These are phyloP conservation scores for Takifugu ocellatus DNA, from an alignment of 2,797 vertebrate genomes.

Conservation along the genomic window DNA sequence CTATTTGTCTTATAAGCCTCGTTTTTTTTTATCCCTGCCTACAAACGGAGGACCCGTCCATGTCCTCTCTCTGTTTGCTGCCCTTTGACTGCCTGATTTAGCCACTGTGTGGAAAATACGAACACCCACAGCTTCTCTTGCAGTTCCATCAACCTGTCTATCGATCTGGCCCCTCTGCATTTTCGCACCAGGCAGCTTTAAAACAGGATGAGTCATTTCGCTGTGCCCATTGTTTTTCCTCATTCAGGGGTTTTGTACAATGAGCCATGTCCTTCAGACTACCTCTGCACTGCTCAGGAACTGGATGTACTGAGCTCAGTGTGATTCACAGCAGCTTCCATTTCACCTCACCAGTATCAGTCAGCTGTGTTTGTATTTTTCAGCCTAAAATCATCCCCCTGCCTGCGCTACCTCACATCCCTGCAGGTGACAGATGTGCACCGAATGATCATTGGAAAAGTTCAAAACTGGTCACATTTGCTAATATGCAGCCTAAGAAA, in stretches of 20 bases:
- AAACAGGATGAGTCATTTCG: slow-evolving; percentile 51
- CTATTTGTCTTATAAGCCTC: neutral
- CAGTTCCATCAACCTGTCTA: slow-evolving; percentile 32
- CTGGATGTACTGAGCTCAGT: slow-evolving; percentile 35
- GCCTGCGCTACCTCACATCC: neutral
- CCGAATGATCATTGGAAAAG: neutral
- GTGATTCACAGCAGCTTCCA: slow-evolving; percentile 20
- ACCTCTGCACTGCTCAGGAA: slow-evolving; percentile 55
- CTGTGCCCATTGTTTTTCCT: slow-evolving; percentile 36
- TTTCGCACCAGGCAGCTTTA: slow-evolving; percentile 40
- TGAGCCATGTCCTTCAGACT: slow-evolving; percentile 53
- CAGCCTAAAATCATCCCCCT: slow-evolving; percentile 4
- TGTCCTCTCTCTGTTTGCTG: slow-evolving; percentile 5
- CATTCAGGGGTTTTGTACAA: slow-evolving; percentile 9
- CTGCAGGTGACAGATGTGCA: neutral
- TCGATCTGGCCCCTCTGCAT: slow-evolving; percentile 39
- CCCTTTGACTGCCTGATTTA: slow-evolving; percentile 24
- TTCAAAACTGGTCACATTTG: neutral
- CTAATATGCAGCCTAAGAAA: neutral
- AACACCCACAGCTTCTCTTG: slow-evolving; percentile 36
- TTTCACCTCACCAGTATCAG: slow-evolving; percentile 1
- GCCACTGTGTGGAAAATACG: slow-evolving; percentile 19
- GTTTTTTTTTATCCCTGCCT: neutral
- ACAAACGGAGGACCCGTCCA: neutral
- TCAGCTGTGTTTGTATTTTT: slow-evolving; percentile 5